phyloP scores from a whole-genome alignment of 2,888 invertebrate species.

The Epirrita christyi region DNA sequence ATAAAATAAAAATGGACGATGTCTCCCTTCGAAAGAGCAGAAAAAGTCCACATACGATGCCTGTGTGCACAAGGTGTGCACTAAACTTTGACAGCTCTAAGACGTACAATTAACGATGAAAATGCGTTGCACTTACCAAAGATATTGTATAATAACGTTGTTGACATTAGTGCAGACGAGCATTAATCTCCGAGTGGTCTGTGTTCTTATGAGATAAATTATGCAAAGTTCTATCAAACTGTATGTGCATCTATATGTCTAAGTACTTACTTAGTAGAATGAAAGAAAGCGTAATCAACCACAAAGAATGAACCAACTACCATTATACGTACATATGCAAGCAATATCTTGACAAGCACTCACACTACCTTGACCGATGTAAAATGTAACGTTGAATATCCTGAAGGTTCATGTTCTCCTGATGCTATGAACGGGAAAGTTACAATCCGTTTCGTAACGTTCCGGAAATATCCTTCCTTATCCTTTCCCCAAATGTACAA shows the following conservation, averaged over 20 bases:
- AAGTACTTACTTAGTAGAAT: background rate
- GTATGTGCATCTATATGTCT: too few species aligned
- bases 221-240: too few species aligned
- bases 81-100: too few species aligned
- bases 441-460: slow-evolving; percentile 46
- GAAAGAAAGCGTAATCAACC: slow-evolving; percentile 5
- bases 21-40: too few species aligned
- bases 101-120: too few species aligned
- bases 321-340: background rate
- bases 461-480: slow-evolving; percentile 38
- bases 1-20: too few species aligned
- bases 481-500: slow-evolving; percentile 23
- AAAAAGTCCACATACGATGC: too few species aligned
- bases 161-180: too few species aligned
- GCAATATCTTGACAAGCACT: slow-evolving; percentile 5
- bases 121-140: too few species aligned
- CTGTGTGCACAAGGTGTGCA: too few species aligned
- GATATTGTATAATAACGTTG: too few species aligned
- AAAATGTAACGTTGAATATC: slow-evolving; percentile 48
- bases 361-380: slow-evolving; percentile 37
- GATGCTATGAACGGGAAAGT: slow-evolving; percentile 53
- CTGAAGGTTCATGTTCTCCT: slow-evolving; percentile 52
- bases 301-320: slow-evolving; percentile 1
- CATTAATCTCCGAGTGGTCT: too few species aligned
- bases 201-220: background rate